These are phyloP conservation scores for Ctenomys sociabilis DNA, from an alignment of 2,113 vertebrate genomes.

Conservation along the genomic window DNA sequence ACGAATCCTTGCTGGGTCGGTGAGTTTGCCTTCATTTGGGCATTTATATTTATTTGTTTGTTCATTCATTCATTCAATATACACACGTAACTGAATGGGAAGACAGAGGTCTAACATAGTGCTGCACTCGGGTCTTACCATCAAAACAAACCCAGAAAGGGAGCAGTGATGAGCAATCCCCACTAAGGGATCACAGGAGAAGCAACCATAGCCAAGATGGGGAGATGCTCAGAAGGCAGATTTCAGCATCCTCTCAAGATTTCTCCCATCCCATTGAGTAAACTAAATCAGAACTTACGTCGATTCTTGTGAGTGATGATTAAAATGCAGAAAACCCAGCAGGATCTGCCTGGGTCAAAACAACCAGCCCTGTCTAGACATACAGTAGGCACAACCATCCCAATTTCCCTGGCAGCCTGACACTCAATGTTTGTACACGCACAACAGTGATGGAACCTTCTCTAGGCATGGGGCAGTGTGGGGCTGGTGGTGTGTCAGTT, in stretches of 20 bases:
- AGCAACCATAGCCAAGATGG: background rate
- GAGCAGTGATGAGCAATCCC: background rate
- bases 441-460: background rate
- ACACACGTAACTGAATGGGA: background rate
- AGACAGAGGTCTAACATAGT: background rate
- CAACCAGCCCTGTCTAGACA: background rate
- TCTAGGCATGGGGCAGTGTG: background rate
- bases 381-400: background rate
- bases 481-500: background rate
- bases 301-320: background rate
- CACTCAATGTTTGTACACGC: background rate
- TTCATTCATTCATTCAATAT: slow-evolving; percentile 55
- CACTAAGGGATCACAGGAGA: background rate
- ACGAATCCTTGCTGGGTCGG: slow-evolving; percentile 39
- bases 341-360: background rate
- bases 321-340: background rate
- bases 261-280: background rate
- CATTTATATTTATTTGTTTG: slow-evolving; percentile 25
- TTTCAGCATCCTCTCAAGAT: background rate
- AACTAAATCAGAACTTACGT: background rate
- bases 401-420: background rate
- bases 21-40: slow-evolving; percentile 67
- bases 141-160: background rate
- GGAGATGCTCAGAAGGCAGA: background rate
- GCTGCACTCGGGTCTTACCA: background rate